Conservation (phyloP, 2,797 vertebrate genomes). For the Acipenser transmontanus region DNA sequence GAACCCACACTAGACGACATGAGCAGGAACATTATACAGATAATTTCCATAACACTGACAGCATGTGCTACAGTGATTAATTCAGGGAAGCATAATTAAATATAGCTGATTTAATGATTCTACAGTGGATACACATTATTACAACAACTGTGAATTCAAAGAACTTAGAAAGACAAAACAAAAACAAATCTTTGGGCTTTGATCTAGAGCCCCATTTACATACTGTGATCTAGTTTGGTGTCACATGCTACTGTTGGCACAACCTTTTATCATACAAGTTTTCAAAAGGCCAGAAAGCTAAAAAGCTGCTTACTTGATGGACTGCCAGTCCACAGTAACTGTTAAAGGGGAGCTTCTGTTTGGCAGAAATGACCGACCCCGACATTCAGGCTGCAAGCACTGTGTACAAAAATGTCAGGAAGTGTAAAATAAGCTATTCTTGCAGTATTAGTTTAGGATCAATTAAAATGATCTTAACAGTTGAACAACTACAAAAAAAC, state of each 20-base stretch:
- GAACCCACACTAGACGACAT: neutral
- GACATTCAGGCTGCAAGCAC: conserved; percentile 76
- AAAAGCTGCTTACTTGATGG: conserved; percentile 74
- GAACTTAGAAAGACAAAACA: neutral
- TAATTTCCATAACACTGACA: neutral
- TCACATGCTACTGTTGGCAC: no score
- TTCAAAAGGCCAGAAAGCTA: neutral
- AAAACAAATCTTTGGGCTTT: neutral
- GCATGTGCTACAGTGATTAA: neutral
- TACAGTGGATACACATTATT: neutral
- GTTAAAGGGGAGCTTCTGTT: conserved; percentile 80
- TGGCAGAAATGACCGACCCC: conserved; percentile 70
- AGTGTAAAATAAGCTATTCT: no score
- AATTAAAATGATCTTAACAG: no score
- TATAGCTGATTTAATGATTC: neutral
- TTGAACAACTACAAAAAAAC: no score
- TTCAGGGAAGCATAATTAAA: neutral
- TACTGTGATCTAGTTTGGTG: no score
- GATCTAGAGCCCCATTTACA: neutral
- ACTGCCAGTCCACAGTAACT: conserved; percentile 90
- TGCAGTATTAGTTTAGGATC: no score
- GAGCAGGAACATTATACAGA: neutral
- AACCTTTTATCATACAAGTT: neutral
- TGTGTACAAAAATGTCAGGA: conserved; percentile 36
- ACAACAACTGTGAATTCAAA: neutral